Evolutionary conservation across 2,888 invertebrate species (phyloP).

Genomic region (Eupithecia centaureata): DNA sequence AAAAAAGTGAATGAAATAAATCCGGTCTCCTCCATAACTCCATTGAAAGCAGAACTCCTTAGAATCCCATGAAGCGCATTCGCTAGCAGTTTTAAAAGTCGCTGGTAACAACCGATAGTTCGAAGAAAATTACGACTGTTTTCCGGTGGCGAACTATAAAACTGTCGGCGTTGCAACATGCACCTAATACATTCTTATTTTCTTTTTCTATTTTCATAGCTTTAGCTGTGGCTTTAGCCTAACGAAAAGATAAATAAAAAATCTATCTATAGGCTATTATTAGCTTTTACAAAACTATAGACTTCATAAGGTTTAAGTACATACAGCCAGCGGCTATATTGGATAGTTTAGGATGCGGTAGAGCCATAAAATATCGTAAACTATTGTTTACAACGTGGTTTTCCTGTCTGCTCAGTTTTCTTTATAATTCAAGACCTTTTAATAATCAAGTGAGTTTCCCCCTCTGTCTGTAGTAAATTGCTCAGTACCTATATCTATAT

Average conservation of each 20-base stretch:
- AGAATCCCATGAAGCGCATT: conserved; percentile 40
- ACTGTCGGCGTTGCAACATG: conserved; percentile 69
- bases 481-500: too few species aligned
- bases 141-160: conserved; percentile 66
- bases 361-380: conserved; percentile 62
- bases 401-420: conserved; percentile 52
- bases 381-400: conserved; percentile 73
- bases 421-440: conserved; percentile 20
- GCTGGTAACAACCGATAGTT: conserved; percentile 39
- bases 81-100: conserved; percentile 55
- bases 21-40: background rate
- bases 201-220: conserved; percentile 52
- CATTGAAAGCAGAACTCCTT: background rate
- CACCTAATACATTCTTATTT: conserved; percentile 57
- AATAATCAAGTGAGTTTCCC: conserved; percentile 25
- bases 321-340: conserved; percentile 49
- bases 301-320: background rate
- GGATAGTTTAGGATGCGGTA: conserved; percentile 70
- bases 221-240: background rate
- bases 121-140: conserved; percentile 52
- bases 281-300: background rate
- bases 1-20: background rate
- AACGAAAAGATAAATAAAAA: too few species aligned
- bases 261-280: background rate
- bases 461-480: conserved; percentile 23